A percentile compares a stretch with the other conserved stretches of the same genome.
Evolutionary conservation across 2,113 vertebrate species (phyloP).

Genomic region (Tringa solitaria): DNA sequence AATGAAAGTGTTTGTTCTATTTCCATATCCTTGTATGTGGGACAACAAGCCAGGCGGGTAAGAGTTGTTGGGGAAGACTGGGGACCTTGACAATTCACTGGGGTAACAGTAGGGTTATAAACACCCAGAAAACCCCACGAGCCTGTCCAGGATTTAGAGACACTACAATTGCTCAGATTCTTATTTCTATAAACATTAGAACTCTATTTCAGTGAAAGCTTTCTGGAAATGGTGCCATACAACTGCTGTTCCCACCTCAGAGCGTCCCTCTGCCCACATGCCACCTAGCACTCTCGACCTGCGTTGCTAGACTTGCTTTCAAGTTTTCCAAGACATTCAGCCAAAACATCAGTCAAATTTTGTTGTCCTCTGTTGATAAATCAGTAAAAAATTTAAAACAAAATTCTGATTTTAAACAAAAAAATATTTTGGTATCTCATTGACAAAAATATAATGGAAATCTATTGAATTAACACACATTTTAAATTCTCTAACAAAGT

Average conservation of each 20-base stretch:
- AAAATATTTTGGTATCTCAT: neutral
- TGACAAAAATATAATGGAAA: neutral
- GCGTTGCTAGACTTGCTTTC: neutral
- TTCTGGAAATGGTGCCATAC: neutral
- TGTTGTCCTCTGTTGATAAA: neutral
- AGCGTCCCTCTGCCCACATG: neutral
- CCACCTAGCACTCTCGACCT: slow-evolving; percentile 9
- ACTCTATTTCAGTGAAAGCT: neutral
- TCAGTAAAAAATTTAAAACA: neutral
- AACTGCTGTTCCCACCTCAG: neutral
- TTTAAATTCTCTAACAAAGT: neutral
- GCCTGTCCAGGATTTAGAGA: neutral
- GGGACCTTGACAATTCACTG: neutral
- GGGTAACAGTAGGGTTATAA: neutral
- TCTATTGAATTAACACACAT: neutral
- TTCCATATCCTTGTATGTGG: rapidly evolving
- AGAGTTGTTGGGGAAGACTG: neutral
- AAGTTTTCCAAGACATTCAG: neutral
- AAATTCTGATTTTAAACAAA: neutral
- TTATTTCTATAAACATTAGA: neutral
- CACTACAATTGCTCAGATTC: neutral
- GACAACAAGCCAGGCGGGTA: neutral
- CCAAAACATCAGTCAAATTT: neutral
- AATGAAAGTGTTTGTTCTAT: neutral
- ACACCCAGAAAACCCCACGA: neutral